Conservation (phyloP, 2,113 vertebrate genomes). For the Oriolus oriolus region DNA sequence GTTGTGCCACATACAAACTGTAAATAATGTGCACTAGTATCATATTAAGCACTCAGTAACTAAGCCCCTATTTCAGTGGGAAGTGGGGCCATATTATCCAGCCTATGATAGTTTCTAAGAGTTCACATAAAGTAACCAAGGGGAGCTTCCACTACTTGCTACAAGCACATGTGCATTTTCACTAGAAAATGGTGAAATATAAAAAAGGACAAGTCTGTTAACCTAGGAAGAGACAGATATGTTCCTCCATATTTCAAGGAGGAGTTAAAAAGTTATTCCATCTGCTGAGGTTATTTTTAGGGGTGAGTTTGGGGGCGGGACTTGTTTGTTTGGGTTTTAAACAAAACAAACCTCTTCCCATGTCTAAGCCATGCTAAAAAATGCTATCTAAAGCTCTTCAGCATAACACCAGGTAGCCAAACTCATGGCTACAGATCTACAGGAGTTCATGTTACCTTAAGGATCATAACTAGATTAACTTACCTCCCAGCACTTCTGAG, state of each 20-base stretch:
- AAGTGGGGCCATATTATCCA: neutral
- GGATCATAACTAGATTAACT: neutral
- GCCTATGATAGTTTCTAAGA: neutral
- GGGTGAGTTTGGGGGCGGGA: rapidly evolving
- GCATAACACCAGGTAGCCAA: neutral
- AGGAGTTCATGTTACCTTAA: neutral
- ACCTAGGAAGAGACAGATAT: neutral
- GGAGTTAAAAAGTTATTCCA: neutral
- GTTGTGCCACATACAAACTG: neutral
- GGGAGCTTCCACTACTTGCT: neutral
- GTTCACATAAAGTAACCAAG: neutral
- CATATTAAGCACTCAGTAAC: neutral
- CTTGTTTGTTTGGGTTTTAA: neutral
- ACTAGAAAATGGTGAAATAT: neutral
- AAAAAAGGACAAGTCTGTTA: neutral
- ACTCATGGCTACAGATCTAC: neutral
- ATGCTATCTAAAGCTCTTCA: neutral
- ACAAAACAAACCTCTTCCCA: neutral
- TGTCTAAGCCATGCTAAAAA: neutral
- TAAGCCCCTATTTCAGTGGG: neutral
- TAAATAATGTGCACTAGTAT: neutral
- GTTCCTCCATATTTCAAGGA: neutral
- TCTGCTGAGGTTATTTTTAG: neutral
- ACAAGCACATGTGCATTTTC: neutral
- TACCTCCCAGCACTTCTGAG: slow-evolving; percentile 21